Conservation (phyloP, 2,888 invertebrate genomes). For the Thymelicus sylvestris region DNA sequence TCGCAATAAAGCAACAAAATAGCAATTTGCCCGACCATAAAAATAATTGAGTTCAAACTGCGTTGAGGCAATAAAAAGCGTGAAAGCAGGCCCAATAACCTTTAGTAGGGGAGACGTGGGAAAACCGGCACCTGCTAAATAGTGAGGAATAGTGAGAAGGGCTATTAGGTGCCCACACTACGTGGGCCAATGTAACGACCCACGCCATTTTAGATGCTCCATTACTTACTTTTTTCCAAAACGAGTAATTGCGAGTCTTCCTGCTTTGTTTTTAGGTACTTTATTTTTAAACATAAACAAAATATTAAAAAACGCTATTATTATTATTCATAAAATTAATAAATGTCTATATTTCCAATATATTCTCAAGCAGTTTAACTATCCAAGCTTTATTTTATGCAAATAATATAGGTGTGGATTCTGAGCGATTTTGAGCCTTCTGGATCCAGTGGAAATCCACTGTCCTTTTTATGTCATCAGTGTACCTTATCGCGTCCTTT, state of each 20-base stretch:
- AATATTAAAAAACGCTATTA: too few species aligned
- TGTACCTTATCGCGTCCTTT: too few species aligned
- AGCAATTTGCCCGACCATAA: slow-evolving; percentile 82
- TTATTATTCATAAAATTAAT: too few species aligned
- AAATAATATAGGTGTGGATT: too few species aligned
- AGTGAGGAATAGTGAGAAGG: slow-evolving; percentile 75
- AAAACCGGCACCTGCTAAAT: slow-evolving; percentile 72
- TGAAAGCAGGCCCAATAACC: slow-evolving; percentile 83
- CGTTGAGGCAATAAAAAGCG: slow-evolving; percentile 83
- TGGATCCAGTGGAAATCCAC: too few species aligned
- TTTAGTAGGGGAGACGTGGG: slow-evolving; percentile 77
- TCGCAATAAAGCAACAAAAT: slow-evolving; percentile 83
- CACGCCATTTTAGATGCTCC: slow-evolving; percentile 65
- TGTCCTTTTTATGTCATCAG: too few species aligned
- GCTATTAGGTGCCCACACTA: slow-evolving; percentile 75
- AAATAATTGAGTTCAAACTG: slow-evolving; percentile 85
- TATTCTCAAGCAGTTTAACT: too few species aligned
- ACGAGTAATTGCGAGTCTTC: slow-evolving; percentile 31
- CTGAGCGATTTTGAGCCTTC: too few species aligned
- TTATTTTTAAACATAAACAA: neutral
- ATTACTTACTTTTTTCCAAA: slow-evolving; percentile 48
- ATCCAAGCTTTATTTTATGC: too few species aligned
- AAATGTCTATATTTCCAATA: too few species aligned
- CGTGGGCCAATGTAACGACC: slow-evolving; percentile 71
- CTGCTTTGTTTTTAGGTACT: neutral